A percentile compares a stretch with the other conserved stretches of the same genome.
Evolutionary conservation across 2,888 invertebrate genomes (phyloP).

Genomic region (Amblyjoppa proteus): DNA sequence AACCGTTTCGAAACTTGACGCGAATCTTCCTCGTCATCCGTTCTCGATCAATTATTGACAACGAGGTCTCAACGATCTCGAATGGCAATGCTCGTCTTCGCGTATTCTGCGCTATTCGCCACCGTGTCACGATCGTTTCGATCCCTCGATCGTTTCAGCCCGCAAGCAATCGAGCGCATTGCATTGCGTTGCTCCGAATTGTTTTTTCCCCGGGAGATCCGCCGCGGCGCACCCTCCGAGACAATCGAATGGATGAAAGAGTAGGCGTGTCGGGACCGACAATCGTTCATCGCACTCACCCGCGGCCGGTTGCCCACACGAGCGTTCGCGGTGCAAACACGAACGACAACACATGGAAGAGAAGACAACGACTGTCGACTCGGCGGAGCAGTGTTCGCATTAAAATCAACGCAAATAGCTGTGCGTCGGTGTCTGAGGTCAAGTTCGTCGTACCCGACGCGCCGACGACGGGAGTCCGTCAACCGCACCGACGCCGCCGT

Average conservation of each 20-base stretch:
- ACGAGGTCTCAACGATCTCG: not conserved
- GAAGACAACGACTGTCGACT: constrained; percentile 37
- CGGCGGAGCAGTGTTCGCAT: constrained; percentile 42
- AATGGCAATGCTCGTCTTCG: constrained; percentile 15
- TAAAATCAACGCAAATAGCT: constrained; percentile 59
- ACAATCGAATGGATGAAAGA: constrained; percentile 40
- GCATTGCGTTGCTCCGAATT: not conserved
- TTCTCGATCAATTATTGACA: constrained; percentile 11
- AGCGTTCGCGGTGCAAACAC: not conserved
- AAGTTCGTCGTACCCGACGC: constrained; percentile 48
- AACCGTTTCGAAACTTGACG: not conserved
- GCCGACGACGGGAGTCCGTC: constrained; percentile 3
- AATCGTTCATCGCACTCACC: constrained; percentile 56
- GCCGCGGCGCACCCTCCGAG: not conserved
- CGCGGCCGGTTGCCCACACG: constrained; percentile 33
- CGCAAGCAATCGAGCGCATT: not conserved
- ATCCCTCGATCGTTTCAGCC: not conserved
- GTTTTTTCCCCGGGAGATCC: not conserved
- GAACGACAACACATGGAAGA: not conserved
- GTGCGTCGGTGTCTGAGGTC: constrained; percentile 55
- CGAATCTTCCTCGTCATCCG: not conserved
- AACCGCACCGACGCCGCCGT: not conserved
- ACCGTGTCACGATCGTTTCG: not conserved
- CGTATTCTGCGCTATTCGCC: not conserved
- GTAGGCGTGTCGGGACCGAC: constrained; percentile 7